Conservation (phyloP, 2,888 invertebrate genomes). For the Drosophila testacea region DNA sequence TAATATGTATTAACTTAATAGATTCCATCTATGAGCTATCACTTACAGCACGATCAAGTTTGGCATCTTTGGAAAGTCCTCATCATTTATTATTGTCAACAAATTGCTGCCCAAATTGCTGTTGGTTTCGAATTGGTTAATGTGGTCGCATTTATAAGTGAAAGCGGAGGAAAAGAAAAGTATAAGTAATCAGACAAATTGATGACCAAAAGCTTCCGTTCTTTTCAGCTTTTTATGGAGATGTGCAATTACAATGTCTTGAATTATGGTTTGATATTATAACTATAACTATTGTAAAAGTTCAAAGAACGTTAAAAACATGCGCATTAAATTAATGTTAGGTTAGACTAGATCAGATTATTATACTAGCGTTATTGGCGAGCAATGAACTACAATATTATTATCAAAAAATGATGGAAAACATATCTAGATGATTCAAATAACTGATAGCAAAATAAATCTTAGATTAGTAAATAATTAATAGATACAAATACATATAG, state of each 20-base stretch:
- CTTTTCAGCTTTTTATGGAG: constrained; percentile 22
- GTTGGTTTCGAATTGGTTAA: constrained; percentile 40
- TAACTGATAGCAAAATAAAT: not conserved
- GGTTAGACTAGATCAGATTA: constrained; percentile 18
- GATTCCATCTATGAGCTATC: not conserved
- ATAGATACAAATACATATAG: not conserved
- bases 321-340: constrained; percentile 47
- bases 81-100: constrained; percentile 88
- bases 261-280: constrained; percentile 31
- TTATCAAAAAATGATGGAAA: not conserved
- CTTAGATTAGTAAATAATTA: not conserved
- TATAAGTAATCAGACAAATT: constrained; percentile 41
- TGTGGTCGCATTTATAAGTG: constrained; percentile 35
- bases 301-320: constrained; percentile 43
- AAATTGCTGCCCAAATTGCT: constrained; percentile 92
- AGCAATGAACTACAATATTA: not conserved
- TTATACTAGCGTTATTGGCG: not conserved
- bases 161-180: constrained; percentile 29
- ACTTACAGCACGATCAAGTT: constrained; percentile 93
- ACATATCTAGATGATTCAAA: not conserved
- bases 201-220: constrained; percentile 29
- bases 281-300: constrained; percentile 28
- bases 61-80: constrained; percentile 90
- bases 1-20: constrained; percentile 9
- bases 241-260: constrained; percentile 25